Base-by-base conservation (phyloP, 2,113 vertebrate species). In the Poeciliopsis retropinna region DNA sequence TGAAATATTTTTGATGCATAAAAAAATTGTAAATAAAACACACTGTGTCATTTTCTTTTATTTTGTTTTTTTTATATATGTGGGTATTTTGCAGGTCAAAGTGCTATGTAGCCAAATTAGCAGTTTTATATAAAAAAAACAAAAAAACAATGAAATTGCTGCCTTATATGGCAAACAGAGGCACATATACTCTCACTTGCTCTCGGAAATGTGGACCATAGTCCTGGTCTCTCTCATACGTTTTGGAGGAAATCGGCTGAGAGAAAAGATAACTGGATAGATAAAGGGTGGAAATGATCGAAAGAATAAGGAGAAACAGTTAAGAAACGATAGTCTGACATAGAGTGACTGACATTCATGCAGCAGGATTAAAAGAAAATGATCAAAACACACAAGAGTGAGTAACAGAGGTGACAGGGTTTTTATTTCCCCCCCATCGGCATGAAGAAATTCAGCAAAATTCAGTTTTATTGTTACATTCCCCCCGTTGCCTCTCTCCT, bases 401-500 rank as follows among this genome's bases (percentile, higher is more conserved):
- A 34, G 32, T 28, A 39, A 57, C 41, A 68, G 64, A 76, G 64
- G 31, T 75, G 51, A 29, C n/a, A 68, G 47, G 60, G 41, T 73
- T 64, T 79, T 70, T n/a, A 14, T 19, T 29, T 32, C 10, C 31
- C 5, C 10, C 10, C 34, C 32, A 19, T 67, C 73, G 70, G 70
- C 68, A 75, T 9, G 5, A 57, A 17, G 22, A n/a, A 54, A 54
- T 54, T 25, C 31, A 31, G 75, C 72, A 31, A 67, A 25, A 44
- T 64, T 25, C 29, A 31, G 71, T 80, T 75, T 73, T 79, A 47
- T 87, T 80, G 64, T 61, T 64, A 60, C 68, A 67, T 60, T 79
- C 67, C 73, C 57, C 81, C 73, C 86, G 69, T 73, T 64, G 80
- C 71, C 30, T 8, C 83, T 67, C 76, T 67, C 73, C 76, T 72